Evolutionary conservation across 2,888 invertebrate genomes (phyloP), one percentile per base, ranked within the genome.

Genomic region (Ferrisia virgata): DNA sequence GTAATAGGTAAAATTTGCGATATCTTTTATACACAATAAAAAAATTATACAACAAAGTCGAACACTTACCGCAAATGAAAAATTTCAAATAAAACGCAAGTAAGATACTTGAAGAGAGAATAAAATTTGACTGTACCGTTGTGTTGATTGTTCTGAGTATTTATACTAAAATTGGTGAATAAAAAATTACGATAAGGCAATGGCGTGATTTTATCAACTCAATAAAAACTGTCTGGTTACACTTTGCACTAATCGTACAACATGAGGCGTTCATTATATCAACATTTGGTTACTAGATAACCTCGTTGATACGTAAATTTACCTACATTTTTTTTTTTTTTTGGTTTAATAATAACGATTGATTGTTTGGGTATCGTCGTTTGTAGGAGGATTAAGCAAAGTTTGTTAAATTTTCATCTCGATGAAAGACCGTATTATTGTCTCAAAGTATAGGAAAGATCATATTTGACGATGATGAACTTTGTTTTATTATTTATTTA

Each of bases 221-320:
- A 64, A 64, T 64, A 64, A 64, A 31, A 64, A 64, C 28, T 64
- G 64, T 64, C 64, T 64, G 64, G 64, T 64, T 64, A 64, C 64
- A 64, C 64, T 64, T 58, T 58, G 58, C 25, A 58, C 58, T 58
- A n/a, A 58, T 58, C 58, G 58, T 58, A 3, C 64, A 64, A 64
- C 64, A 64, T 64, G 28, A 64, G 64, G 31, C 31, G 58, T 64
- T 64, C 64, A 28, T 31, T 28, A 64, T 53, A 53, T 53, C 53
- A 22, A 53, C 53, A 53, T 64, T 64, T 64, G 28, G 64, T 28
- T 2, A 28, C 18, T 53, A 64, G 64, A 64, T 64, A 64, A 64
- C 31, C 64, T 31, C 31, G 25, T 64, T 15, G 28, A 64, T 64
- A 64, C 9, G 28, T 64, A 9, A 64, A 64, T 64, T 64, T 64